These are phyloP conservation scores for Labeo rohita DNA, from an alignment of 2,113 vertebrate genomes.

Conservation along the genomic window DNA sequence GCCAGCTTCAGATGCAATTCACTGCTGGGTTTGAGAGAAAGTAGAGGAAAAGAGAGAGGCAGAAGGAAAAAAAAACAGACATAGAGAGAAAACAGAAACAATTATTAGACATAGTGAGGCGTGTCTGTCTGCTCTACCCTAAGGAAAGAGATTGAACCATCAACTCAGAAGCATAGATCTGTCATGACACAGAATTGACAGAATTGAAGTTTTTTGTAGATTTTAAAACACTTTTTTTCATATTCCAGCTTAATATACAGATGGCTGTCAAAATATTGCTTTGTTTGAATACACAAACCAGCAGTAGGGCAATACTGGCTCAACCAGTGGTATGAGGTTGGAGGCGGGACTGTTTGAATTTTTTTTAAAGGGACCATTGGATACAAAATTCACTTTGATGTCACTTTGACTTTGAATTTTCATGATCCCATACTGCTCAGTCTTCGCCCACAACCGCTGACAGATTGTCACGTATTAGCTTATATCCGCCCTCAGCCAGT, in stretches of 20 bases:
- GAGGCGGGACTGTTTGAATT: neutral
- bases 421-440: too few relatives aligned
- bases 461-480: too few relatives aligned
- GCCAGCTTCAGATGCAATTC: slow-evolving; percentile 24
- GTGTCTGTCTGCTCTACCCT: neutral
- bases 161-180: slow-evolving; percentile 8
- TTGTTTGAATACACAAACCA: neutral
- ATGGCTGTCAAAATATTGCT: neutral
- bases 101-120: neutral
- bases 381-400: too few relatives aligned
- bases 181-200: neutral
- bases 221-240: neutral
- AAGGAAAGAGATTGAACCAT: slow-evolving; percentile 46
- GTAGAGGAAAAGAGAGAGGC: slow-evolving; percentile 11
- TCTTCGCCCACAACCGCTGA: too few relatives aligned
- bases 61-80: neutral
- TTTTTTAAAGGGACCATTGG: neutral
- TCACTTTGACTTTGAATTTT: too few relatives aligned
- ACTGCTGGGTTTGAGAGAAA: slow-evolving; percentile 29
- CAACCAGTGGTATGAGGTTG: neutral
- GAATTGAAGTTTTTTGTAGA: too few relatives aligned
- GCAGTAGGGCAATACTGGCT: neutral
- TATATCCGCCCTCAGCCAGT: too few relatives aligned
- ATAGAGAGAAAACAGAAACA: slow-evolving; percentile 47
- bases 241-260: neutral